Percentiles rank a stretch among this genome's conserved stretches.
Evolutionary conservation across 2,113 vertebrate species (phyloP).

Genomic region (Fukomys damarensis): DNA sequence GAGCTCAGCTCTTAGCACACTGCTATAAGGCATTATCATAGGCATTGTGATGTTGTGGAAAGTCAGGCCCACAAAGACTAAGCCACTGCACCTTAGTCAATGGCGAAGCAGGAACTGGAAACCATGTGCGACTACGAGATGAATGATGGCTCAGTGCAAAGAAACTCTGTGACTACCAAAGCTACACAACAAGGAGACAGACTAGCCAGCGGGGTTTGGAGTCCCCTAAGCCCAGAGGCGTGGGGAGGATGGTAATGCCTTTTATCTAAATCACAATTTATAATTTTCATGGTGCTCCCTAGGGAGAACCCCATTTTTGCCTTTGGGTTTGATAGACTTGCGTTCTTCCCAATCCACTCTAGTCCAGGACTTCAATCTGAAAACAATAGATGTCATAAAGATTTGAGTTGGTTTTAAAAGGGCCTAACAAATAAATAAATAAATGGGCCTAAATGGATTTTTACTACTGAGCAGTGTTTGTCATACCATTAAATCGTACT

Average conservation of each 20-base stretch:
- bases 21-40: not conserved
- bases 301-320: not conserved
- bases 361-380: not conserved
- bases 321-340: not conserved
- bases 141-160: not conserved
- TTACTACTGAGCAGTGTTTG: not conserved
- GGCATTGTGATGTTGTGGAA: not conserved
- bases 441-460: not conserved
- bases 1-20: not conserved
- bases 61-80: not conserved
- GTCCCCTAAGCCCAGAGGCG: not conserved
- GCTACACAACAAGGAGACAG: not conserved
- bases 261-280: not conserved
- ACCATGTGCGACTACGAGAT: not conserved
- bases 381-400: not conserved
- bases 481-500: not conserved
- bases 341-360: not conserved
- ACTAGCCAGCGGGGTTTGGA: not conserved
- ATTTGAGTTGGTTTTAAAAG: not conserved
- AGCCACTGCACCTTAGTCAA: not conserved
- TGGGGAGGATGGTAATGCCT: not conserved
- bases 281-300: not conserved
- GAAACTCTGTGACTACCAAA: not conserved
- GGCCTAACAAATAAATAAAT: no score
- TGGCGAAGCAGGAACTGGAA: not conserved